phyloP scores from a whole-genome alignment of 2,888 invertebrate genomes.

The Amphipyra berbera region DNA sequence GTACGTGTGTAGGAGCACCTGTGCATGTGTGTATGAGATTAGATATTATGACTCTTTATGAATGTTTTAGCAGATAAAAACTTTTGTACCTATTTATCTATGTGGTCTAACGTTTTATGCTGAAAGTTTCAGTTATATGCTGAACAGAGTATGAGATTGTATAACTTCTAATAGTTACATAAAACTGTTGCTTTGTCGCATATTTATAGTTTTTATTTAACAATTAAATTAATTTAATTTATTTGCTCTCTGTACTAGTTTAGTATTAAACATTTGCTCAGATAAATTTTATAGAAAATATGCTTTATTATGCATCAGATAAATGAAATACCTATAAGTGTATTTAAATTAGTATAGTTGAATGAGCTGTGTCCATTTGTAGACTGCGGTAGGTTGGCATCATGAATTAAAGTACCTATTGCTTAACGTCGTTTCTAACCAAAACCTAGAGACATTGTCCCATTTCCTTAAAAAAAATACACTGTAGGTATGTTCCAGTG shows the following conservation, averaged over 20 bases:
- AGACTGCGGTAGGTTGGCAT: too few relatives aligned
- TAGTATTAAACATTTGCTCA: too few relatives aligned
- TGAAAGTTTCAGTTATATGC: constrained; percentile 16
- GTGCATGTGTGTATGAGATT: constrained; percentile 50
- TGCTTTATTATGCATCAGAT: too few relatives aligned
- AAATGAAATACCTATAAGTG: too few relatives aligned
- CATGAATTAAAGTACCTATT: too few relatives aligned
- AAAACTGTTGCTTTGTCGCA: constrained; percentile 17
- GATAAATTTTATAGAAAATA: too few relatives aligned
- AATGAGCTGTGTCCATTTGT: too few relatives aligned
- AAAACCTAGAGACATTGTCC: too few relatives aligned
- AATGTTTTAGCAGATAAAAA: constrained; percentile 49
- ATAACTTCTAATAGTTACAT: constrained; percentile 6
- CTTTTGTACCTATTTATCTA: constrained; percentile 21
- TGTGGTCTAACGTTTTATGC: constrained; percentile 13
- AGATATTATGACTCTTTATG: constrained; percentile 50
- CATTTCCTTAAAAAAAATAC: background rate
- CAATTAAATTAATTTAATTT: constrained; percentile 26
- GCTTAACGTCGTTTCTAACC: too few relatives aligned
- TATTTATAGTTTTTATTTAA: constrained; percentile 23
- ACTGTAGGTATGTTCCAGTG: too few relatives aligned
- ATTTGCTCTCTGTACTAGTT: background rate
- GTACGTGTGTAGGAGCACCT: constrained; percentile 21
- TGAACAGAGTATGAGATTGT: constrained; percentile 12
- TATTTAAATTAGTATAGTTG: too few relatives aligned